Conservation (phyloP, 2,797 vertebrate genomes). For the Anisognathus igniventris region DNA sequence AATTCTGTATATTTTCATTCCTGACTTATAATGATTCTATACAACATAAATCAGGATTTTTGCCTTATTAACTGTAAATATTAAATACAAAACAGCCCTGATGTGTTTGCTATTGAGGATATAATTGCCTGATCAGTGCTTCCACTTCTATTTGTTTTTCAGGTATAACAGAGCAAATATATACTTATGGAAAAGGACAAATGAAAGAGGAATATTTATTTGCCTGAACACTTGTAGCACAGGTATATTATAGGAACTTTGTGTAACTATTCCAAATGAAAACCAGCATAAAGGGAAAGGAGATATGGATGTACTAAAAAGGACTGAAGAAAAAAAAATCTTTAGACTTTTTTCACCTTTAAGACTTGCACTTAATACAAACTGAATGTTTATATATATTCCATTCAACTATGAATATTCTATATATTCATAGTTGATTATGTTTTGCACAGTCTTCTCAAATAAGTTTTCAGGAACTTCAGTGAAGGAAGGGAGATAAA, state of each 20-base stretch:
- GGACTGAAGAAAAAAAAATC: neutral
- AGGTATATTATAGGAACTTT: neutral
- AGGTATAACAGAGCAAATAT: neutral
- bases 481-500: neutral
- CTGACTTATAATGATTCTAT: neutral
- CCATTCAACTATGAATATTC: neutral
- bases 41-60: neutral
- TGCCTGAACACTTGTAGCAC: neutral
- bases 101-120: neutral
- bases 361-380: neutral
- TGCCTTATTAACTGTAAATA: neutral
- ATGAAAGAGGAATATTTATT: neutral
- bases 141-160: neutral
- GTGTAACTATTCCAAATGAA: neutral
- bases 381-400: neutral
- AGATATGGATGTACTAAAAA: neutral
- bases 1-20: neutral
- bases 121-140: neutral
- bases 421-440: neutral
- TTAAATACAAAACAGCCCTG: neutral
- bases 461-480: neutral
- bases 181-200: neutral
- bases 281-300: neutral
- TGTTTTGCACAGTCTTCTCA: neutral
- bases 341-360: neutral